Conservation (phyloP, 2,888 invertebrate species). For the Dryadula phaetusa region DNA sequence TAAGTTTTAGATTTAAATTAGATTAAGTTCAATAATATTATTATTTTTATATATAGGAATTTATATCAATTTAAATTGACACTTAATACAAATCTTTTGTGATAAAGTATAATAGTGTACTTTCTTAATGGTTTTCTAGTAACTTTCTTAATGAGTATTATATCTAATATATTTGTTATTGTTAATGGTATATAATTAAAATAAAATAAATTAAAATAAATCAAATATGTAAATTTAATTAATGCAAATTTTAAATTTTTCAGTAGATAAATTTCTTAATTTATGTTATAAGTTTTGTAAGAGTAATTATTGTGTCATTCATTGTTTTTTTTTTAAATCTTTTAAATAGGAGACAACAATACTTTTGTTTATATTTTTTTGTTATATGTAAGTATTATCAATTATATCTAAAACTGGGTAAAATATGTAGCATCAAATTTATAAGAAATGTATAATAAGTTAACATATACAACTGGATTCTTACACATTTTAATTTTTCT, state of each 20-base stretch:
- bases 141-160: background rate
- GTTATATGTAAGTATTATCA: too few relatives aligned
- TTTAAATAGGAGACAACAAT: background rate
- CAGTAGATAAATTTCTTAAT: background rate
- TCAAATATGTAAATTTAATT: too few relatives aligned
- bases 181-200: background rate
- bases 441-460: too few relatives aligned
- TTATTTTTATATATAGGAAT: background rate
- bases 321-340: background rate
- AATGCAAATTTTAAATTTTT: background rate
- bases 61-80: background rate
- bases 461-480: too few relatives aligned
- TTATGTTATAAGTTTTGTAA: background rate
- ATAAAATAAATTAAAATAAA: too few relatives aligned
- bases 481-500: too few relatives aligned
- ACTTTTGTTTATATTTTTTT: background rate
- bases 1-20: too few relatives aligned
- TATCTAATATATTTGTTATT: background rate
- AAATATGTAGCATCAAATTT: too few relatives aligned
- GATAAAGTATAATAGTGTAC: background rate
- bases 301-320: background rate
- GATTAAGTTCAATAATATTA: too few relatives aligned
- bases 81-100: background rate
- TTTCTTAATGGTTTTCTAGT: conserved; percentile 8
- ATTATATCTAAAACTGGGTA: too few relatives aligned